Evolutionary conservation across 1,140 invertebrate genomes (phyloP), one percentile per base, ranked within the genome.

Genomic region (Megathymus violae): DNA sequence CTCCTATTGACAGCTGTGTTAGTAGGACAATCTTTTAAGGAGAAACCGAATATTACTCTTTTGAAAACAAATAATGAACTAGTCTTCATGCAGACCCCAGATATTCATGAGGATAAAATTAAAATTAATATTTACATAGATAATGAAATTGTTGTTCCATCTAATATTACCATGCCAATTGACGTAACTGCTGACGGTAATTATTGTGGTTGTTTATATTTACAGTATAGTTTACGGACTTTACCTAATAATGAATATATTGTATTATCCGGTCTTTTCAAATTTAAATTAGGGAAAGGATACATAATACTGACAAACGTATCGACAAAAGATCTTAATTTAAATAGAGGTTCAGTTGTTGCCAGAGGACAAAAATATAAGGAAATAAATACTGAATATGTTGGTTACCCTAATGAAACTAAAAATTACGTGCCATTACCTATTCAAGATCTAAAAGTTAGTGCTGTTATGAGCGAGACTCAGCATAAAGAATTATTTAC

Each of bases 11-110:
- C 50, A n/a, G 13, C 50, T 34, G 34, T 52, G 4, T 19, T 52
- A n/a, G 50, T 52, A 10, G 50, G 50, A 7, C 50, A 52, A 14
- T 38, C 50, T 16, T 52, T 52, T 52, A 52, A 13, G 5, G 31
- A 36, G 31, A 52, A 25, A 52, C 25, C 50, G 15, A 17, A 52
- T 13, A 36, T 52, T 36, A 52, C 41, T 17, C 41, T 52, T 36
- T 25, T 52, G 17, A 52, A 52, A 16, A 52, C 50, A 10, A 52
- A 15, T 13, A 6, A 15, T 2, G 50, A 52, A 17, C 16, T 36
- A 10, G 10, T 44, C 5, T 52, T 36, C 5, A 52, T 52, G 16
- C 9, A 52, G 16, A 10, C n/a, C 4, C 50, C 50, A 36, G 31
- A 46, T 46, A 1, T 46, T n/a, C 1, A 3, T n/a, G n/a, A n/a